Evolutionary conservation across 1,140 invertebrate species (phyloP), one percentile per base, ranked within the genome.

Genomic region (Cotesia glomerata): DNA sequence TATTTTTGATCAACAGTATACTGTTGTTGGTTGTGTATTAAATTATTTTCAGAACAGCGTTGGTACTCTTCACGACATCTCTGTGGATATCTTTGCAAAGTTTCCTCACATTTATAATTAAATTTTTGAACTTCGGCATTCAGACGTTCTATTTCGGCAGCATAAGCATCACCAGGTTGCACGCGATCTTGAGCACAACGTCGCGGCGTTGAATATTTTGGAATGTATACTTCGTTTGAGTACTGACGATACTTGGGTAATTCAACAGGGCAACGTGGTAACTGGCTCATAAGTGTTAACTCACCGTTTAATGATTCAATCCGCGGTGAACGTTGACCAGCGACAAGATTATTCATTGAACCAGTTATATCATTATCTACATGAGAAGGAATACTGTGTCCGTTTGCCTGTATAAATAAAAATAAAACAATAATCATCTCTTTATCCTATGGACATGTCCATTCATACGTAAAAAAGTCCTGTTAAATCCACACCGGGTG

Each of bases 251-350:
- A 82, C 72, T 75, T 79, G 8, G 77, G 73, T 59, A 77, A 58
- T 9, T 85, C 79, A 5, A 83, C 79, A 4, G 79, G 70, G 16
- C 78, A 78, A 72, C 76, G 79, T 26, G 74, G 14, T 34, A 74
- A 68, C 62, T 79, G 78, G 51, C 75, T 78, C 69, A 79, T 71
- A 52, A 82, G 71, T 5, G 75, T 77, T 63, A 86, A 87, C 86
- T 86, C 85, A 87, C 86, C 86, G 81, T 86, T 87, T 26, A 86
- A 76, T 4, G 85, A 83, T 58, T 87, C 86, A 49, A 87, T 79
- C 64, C 81, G 79, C 18, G 81, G 81, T 4, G 80, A 82, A 71
- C 81, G 81, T 61, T 82, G 84, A 59, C 78, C 82, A 14, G 83
- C 76, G n/a, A 84, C 78, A 14, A 88, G 76, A 69, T 87, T 84